These are phyloP conservation scores for Euzophera pinguis DNA, from an alignment of 2,888 invertebrate species.

Conservation along the genomic window DNA sequence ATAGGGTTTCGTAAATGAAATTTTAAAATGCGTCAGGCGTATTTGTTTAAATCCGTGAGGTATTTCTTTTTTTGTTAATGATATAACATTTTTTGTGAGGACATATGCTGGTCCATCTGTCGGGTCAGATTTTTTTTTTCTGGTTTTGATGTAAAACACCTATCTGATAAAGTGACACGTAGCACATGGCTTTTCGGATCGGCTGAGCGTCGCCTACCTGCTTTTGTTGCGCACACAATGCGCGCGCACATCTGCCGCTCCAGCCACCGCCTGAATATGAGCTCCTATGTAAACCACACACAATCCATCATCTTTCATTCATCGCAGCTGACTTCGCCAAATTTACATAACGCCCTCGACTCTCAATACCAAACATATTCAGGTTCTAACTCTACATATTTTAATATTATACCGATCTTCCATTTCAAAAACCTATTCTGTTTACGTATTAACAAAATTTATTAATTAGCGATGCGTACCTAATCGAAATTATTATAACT, in stretches of 20 bases:
- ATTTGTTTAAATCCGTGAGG: slow-evolving; percentile 17
- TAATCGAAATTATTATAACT: slow-evolving; percentile 23
- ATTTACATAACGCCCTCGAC: slow-evolving; percentile 24
- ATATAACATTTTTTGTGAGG: slow-evolving; percentile 46
- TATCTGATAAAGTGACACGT: slow-evolving; percentile 71
- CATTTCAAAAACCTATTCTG: too few species aligned
- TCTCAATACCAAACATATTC: slow-evolving; percentile 3
- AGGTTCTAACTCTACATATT: background rate
- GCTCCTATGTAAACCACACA: slow-evolving; percentile 35
- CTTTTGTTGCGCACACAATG: slow-evolving; percentile 72
- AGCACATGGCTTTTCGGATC: slow-evolving; percentile 60
- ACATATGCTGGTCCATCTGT: slow-evolving; percentile 73
- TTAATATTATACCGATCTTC: too few species aligned
- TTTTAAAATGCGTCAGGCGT: slow-evolving; percentile 29
- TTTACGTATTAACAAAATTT: slow-evolving; percentile 30
- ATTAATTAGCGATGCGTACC: slow-evolving; percentile 26
- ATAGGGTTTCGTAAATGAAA: slow-evolving; percentile 50
- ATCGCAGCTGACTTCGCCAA: slow-evolving; percentile 30
- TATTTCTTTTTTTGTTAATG: slow-evolving; percentile 28
- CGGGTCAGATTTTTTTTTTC: slow-evolving; percentile 72
- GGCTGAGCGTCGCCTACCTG: slow-evolving; percentile 66
- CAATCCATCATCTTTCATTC: slow-evolving; percentile 42
- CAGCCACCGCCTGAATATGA: slow-evolving; percentile 47
- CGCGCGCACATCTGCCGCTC: slow-evolving; percentile 68
- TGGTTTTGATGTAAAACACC: slow-evolving; percentile 66